phyloP scores from a whole-genome alignment of 2,113 vertebrate species.

The Fulica atra region DNA sequence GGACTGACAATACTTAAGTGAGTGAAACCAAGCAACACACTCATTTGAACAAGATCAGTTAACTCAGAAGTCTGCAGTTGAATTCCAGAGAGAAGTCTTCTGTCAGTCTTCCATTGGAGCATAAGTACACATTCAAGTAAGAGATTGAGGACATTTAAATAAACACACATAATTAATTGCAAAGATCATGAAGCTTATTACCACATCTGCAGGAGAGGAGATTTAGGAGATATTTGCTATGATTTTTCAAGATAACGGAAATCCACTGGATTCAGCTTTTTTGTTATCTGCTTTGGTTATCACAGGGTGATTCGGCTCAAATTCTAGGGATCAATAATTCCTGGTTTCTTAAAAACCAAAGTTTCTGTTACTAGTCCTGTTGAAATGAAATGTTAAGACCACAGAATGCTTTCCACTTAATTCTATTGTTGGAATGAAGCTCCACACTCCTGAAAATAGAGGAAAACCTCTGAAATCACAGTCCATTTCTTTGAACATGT shows the following conservation, averaged over 20 bases:
- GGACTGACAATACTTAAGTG: background rate
- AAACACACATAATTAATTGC: background rate
- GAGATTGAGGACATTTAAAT: background rate
- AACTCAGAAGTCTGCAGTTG: background rate
- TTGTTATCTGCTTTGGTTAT: background rate
- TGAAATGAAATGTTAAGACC: conserved; percentile 54
- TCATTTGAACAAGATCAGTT: background rate
- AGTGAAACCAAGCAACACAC: background rate
- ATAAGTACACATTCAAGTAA: background rate
- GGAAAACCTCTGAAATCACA: background rate
- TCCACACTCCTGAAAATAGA: background rate
- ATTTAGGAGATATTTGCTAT: background rate
- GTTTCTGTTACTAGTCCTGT: background rate
- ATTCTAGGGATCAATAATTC: background rate
- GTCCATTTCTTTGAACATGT: background rate
- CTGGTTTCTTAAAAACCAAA: background rate
- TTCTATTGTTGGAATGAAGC: background rate
- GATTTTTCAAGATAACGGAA: background rate
- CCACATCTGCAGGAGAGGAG: background rate
- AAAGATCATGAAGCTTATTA: background rate
- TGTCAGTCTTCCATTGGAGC: background rate
- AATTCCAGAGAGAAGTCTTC: background rate
- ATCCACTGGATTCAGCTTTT: conserved; percentile 3
- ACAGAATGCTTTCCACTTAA: background rate
- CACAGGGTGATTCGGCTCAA: background rate